Conservation (phyloP, 2,113 vertebrate species). For the Xiphophorus couchianus region DNA sequence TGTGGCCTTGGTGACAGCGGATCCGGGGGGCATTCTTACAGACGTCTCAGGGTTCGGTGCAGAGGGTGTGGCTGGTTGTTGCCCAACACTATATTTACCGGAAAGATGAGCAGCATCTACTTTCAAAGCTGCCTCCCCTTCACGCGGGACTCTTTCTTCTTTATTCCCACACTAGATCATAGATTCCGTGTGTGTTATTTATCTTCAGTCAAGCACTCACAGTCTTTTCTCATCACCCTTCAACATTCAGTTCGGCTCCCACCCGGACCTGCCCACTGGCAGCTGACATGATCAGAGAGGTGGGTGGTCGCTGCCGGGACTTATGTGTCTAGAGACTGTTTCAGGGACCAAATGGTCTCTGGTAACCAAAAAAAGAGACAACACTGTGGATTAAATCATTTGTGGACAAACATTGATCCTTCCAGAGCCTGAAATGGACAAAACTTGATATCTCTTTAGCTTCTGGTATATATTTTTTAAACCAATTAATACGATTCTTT, state of each 20-base stretch:
- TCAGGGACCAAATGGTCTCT: conserved; percentile 66
- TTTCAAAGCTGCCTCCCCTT: conserved; percentile 38
- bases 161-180: conserved; percentile 22
- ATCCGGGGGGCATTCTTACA: conserved; percentile 65
- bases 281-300: conserved; percentile 66
- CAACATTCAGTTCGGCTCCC: conserved; percentile 24
- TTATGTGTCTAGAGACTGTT: conserved; percentile 63
- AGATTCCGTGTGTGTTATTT: conserved; percentile 47
- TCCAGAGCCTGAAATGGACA: too few relatives aligned
- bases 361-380: conserved; percentile 50
- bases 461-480: too few relatives aligned
- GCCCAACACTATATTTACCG: conserved; percentile 75
- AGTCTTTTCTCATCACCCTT: conserved; percentile 16
- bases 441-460: neutral
- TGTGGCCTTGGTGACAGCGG: conserved; percentile 45
- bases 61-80: conserved; percentile 49
- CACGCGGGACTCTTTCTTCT: conserved; percentile 31
- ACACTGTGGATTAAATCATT: neutral
- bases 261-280: conserved; percentile 35
- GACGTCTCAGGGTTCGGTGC: conserved; percentile 53
- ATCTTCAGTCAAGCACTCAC: conserved; percentile 42
- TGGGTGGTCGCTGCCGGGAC: conserved; percentile 54
- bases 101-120: conserved; percentile 40
- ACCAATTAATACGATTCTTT: neutral
- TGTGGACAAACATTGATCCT: neutral